Evolutionary conservation across 2,797 vertebrate genomes (phyloP).

Genomic region (Melanotaenia parkinsoni): DNA sequence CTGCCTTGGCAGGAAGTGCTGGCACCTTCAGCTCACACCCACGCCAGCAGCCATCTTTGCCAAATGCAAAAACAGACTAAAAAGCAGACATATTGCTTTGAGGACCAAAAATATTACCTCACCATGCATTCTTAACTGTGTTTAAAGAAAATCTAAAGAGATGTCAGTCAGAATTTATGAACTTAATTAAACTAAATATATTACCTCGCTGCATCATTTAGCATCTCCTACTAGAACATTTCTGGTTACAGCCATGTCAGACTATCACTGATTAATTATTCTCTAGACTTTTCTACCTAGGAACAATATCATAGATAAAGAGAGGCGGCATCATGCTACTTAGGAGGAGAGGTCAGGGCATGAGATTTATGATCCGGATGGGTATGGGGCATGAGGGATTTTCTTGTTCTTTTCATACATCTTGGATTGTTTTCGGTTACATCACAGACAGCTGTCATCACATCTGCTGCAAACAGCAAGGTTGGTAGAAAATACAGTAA

Average conservation of each 20-base stretch:
- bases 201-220: background rate
- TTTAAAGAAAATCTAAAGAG: conserved; percentile 14
- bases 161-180: background rate
- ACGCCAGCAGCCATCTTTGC: conserved; percentile 45
- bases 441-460: conserved; percentile 51
- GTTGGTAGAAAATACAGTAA: conserved; percentile 22
- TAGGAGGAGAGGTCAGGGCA: background rate
- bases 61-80: conserved; percentile 47
- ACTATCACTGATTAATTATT: background rate
- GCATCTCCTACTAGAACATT: background rate
- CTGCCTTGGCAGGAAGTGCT: conserved; percentile 55
- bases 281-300: background rate
- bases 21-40: conserved; percentile 43
- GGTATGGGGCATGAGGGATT: conserved; percentile 4
- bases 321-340: background rate
- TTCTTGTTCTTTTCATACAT: conserved; percentile 20
- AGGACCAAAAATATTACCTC: conserved; percentile 55
- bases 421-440: conserved; percentile 38
- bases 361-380: conserved; percentile 17
- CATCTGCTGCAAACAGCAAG: conserved; percentile 33
- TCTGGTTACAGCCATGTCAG: background rate
- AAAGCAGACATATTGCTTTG: conserved; percentile 49
- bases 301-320: conserved; percentile 1
- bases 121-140: conserved; percentile 38
- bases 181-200: background rate